Evolutionary conservation across 2,888 invertebrate genomes (phyloP), one percentile per base, ranked within the genome.

Genomic region (Pecten maximus): DNA sequence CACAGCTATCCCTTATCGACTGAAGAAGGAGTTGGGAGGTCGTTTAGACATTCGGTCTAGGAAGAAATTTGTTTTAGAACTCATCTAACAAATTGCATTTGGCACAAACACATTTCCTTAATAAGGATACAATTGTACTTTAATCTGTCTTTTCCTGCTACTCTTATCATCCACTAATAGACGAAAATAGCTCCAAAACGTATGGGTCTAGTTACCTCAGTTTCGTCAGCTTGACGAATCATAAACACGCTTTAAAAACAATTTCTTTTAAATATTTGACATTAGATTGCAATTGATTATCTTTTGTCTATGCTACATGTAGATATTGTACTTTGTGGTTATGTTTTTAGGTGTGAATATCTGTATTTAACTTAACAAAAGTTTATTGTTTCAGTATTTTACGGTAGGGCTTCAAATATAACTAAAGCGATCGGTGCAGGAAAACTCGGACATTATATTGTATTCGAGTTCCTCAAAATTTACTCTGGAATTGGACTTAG

Each of bases 61-160:
- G 35, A 10, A 28, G 28, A 35, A 35, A 74, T 74, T 74, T 74
- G 28, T 74, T 74, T 44, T 74, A 6, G 74, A 54, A 74, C 28
- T 35, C 74, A 35, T 74, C 28, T 74, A 35, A 74, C 74, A 74
- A 74, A 74, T 74, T 74, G 16, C 74, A 74, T 74, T 74, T 74
- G 74, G 74, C 74, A 74, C 74, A 74, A 74, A 74, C 74, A 74
- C 74, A 74, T 74, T 28, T 35, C 12, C 74, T 74, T 74, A 28
- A 74, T 74, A 74, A 28, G 74, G 74, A 74, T 28, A 74, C 74
- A 35, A 74, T 74, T 74, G 74, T 35, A 74, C 74, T 74, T 74
- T 74, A 28, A 74, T 28, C 28, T 6, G 28, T 10, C 8, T 35
- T 35, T 74, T 74, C 74, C 74, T 74, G 35, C 74, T 74, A 6